Conservation (phyloP, 1,140 invertebrate species). For the Monomorium pharaonis region DNA sequence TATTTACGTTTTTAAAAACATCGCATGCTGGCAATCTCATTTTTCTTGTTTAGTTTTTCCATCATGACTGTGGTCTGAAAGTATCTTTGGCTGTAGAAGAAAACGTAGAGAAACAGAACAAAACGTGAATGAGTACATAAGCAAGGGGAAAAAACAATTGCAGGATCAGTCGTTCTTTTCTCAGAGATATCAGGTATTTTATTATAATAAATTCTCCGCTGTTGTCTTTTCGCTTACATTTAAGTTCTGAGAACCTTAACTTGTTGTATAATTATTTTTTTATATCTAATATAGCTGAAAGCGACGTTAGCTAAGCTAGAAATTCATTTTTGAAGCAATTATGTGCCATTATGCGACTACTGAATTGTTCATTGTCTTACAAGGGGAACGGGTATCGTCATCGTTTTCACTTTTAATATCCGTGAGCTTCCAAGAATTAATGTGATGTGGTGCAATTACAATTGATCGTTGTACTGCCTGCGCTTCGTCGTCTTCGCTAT, state of each 20-base stretch:
- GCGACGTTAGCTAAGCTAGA: neutral
- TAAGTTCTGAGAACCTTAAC: neutral
- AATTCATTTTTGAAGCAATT: conserved; percentile 9
- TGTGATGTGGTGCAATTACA: conserved; percentile 7
- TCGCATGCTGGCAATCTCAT: neutral
- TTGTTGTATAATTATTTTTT: neutral
- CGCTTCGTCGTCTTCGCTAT: neutral
- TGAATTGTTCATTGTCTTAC: neutral
- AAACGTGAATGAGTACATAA: neutral
- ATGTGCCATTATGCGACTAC: neutral
- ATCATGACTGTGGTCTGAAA: neutral
- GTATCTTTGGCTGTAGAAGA: neutral
- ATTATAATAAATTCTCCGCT: neutral
- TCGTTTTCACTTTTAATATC: neutral
- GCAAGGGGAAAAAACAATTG: neutral
- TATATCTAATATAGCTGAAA: neutral
- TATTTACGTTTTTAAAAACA: neutral
- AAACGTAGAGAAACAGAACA: neutral
- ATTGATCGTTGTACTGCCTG: conserved; percentile 2
- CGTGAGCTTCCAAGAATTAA: conserved; percentile 9
- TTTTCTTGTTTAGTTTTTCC: neutral
- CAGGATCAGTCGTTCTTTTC: neutral
- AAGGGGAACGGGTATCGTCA: neutral
- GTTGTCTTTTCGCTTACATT: neutral
- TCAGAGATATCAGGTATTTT: neutral